Conservation (phyloP, 2,797 vertebrate genomes). For the Geotrypetes seraphini region DNA sequence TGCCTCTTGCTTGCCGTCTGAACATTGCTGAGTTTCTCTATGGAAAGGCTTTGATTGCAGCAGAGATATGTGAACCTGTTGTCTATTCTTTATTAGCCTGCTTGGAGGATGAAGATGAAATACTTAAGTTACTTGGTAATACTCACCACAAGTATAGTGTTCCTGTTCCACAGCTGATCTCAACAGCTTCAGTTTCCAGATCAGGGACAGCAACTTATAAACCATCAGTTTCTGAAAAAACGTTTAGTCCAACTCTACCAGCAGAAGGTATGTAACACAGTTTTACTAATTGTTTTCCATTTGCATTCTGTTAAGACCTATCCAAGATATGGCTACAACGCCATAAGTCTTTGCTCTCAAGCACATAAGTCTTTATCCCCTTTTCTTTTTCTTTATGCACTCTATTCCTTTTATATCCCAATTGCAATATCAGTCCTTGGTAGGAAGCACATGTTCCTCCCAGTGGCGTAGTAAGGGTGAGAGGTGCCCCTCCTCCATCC, state of each 20-base stretch:
- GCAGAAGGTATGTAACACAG: constrained; percentile 48
- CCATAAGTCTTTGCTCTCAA: no score
- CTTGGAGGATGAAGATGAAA: constrained; percentile 73
- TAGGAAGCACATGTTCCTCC: no score
- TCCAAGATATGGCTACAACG: no score
- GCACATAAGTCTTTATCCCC: no score
- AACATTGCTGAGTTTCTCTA: constrained; percentile 79
- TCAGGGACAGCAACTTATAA: constrained; percentile 20
- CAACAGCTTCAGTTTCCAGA: constrained; percentile 24
- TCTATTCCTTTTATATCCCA: no score
- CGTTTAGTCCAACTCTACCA: constrained; percentile 5
- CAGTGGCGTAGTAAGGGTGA: no score
- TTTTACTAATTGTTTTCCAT: no score
- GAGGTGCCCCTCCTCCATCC: no score
- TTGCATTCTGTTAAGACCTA: no score
- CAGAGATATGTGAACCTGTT: constrained; percentile 70
- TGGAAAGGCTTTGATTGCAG: constrained; percentile 67
- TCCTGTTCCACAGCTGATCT: constrained; percentile 47
- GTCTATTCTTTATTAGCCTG: constrained; percentile 78
- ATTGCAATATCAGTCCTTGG: no score
- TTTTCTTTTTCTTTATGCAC: no score
- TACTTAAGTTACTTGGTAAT: constrained; percentile 60
- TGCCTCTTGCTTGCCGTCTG: constrained; percentile 73
- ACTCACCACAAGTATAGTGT: constrained; percentile 78
- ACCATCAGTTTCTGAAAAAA: constrained; percentile 10